Base-by-base conservation (phyloP, 1,140 invertebrate genomes). In the Zaprionus camerounensis region DNA sequence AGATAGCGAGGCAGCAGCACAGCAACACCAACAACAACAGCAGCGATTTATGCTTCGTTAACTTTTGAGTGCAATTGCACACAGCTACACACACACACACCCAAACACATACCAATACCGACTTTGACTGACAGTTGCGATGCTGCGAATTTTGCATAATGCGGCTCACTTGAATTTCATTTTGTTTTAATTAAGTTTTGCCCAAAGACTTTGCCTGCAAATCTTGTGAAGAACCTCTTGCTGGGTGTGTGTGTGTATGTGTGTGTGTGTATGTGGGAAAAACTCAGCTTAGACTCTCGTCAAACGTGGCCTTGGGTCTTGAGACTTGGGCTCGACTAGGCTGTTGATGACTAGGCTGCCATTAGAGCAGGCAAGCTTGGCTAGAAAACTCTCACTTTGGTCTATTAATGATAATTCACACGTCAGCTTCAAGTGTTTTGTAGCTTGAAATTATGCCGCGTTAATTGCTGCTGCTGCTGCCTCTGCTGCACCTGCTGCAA, bases 391-490 rank as follows among this genome's bases (percentile, higher is more conserved):
- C 80, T 88, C 83, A 87, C 83, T 83, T 81, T 88, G 84, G 70
- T 81, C 83, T 88, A 88, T 83, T 88, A 87, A 87, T 84, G 84
- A 86, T 87, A 85, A 87, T 87, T 86, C 73, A 85, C 83, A 82
- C 76, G 73, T 61, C 69, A 58, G 46, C 59, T 63, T 62, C 63
- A 15, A 51, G 49, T 78, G 68, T 72, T 71, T 65, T 81, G 63
- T 66, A 78, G 75, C 11, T 22, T 75, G 70, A 85, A 84, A 87
- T 88, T 80, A 78, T 88, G 84, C 74, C 78, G 74, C 84, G 84
- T 71, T 87, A 87, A 87, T 87, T 87, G 84, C 84, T 49, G 68
- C 67, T 9, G 68, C 68, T 9, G 28, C 22, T 72, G 78, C 80
- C 74, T 80, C 83, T 46, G 68, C 59, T 51, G 68, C 68, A 49